Conservation (phyloP, 2,113 vertebrate genomes). For the Ciconia maguari region DNA sequence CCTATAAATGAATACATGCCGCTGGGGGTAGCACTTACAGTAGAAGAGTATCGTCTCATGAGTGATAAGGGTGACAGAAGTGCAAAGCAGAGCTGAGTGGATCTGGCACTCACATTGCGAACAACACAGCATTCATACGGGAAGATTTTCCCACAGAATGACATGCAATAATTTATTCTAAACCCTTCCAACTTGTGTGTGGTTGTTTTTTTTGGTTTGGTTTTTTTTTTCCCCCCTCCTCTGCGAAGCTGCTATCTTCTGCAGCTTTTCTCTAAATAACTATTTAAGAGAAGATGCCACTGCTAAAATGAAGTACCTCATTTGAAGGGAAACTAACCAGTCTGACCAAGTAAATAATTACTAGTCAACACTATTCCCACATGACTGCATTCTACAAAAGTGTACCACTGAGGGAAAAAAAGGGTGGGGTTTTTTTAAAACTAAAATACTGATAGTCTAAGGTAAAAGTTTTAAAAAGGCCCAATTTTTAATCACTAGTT, state of each 20-base stretch:
- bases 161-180: slow-evolving; percentile 57
- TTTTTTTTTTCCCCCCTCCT: not conserved
- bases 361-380: not conserved
- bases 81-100: slow-evolving; percentile 52
- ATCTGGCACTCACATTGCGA: slow-evolving; percentile 56
- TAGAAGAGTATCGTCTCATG: slow-evolving; percentile 28
- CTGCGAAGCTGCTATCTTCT: slow-evolving; percentile 19
- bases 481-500: not conserved
- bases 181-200: slow-evolving; percentile 40
- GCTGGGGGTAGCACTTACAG: slow-evolving; percentile 30
- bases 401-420: not conserved
- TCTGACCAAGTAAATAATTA: not conserved
- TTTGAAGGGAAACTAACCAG: not conserved
- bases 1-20: slow-evolving; percentile 8
- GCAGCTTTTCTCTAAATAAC: slow-evolving; percentile 34
- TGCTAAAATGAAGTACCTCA: not conserved
- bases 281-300: not conserved
- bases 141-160: slow-evolving; percentile 46
- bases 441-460: not conserved
- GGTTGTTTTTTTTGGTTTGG: not conserved
- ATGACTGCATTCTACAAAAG: not conserved
- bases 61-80: slow-evolving; percentile 53
- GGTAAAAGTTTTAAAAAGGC: not conserved
- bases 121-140: not conserved
- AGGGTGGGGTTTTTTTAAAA: accelerated